Base-by-base conservation (phyloP, 1,140 invertebrate genomes). In the Hylaeus anthracinus region DNA sequence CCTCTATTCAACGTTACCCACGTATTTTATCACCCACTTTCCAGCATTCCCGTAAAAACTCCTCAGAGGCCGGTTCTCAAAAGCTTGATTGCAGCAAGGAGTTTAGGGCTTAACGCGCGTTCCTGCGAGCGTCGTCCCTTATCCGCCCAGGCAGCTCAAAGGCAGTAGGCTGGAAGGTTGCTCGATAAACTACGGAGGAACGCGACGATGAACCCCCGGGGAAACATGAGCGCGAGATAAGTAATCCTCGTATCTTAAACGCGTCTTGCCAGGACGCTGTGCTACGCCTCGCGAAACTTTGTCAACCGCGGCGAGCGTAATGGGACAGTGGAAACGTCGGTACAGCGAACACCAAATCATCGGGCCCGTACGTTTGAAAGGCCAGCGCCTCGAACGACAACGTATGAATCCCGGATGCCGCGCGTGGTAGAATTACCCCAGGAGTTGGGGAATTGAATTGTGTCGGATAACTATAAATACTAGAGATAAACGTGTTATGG, bases 161-260 rank as follows among this genome's bases (percentile, higher is more conserved):
- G 55, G 75, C 41, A 63, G 75, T 53, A 58, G 74, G 66, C 45
- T 55, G 45, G 53, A 82, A 72, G 65, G 69, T 63, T 55, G 67
- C 65, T 70, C 64, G 82, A 80, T 83, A 75, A 72, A 71, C 45
- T n/a, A 61, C 51, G 69, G 41, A 26, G 76, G 55, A 72, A 80
- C 66, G 55, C 39, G 73, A 56, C 37, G 74, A 78, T 56, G 45
- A 60, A 72, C 67, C 71, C 65, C 72, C 48, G 77, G 71, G 72
- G 82, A 88, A 84, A 79, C 83, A 79, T 80, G 51, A 65, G 39
- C 74, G 43, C 41, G 72, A 70, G 81, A 87, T 87, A 87, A 87
- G 76, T 82, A 88, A 86, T 82, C 79, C 74, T 45, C 12, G 69
- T 72, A 64, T 70, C 70, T 79, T 79, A 72, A 79, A 79, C 51